phyloP scores from a whole-genome alignment of 1,140 invertebrate genomes.

The Polyergus mexicanus region DNA sequence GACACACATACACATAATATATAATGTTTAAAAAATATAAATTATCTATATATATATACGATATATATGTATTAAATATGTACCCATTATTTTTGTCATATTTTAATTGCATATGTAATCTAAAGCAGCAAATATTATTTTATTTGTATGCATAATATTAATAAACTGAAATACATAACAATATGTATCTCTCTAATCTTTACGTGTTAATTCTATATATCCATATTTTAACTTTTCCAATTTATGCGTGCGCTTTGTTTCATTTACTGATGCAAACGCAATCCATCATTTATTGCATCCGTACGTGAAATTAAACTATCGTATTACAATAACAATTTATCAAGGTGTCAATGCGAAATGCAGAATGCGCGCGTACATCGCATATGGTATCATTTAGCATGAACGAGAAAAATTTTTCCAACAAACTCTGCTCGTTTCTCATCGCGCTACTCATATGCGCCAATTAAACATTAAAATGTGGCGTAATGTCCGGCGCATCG shows the following conservation, averaged over 20 bases:
- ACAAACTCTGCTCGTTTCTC: neutral
- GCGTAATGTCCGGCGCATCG: slow-evolving; percentile 30
- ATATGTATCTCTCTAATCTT: slow-evolving; percentile 2
- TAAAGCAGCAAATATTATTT: too few species aligned
- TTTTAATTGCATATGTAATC: too few species aligned
- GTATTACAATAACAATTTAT: slow-evolving; percentile 55
- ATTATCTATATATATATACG: too few species aligned
- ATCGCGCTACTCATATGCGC: neutral
- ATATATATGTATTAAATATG: too few species aligned
- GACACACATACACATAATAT: too few species aligned
- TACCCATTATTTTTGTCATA: too few species aligned
- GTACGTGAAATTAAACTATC: slow-evolving; percentile 30
- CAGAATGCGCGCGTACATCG: neutral
- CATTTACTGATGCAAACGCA: neutral
- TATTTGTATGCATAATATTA: too few species aligned
- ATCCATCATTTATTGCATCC: slow-evolving; percentile 29
- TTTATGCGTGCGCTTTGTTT: neutral
- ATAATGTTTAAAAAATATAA: too few species aligned
- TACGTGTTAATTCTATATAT: neutral
- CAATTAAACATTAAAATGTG: slow-evolving; percentile 62
- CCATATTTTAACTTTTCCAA: neutral
- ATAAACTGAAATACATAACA: neutral
- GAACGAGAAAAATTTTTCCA: slow-evolving; percentile 23
- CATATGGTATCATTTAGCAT: neutral
- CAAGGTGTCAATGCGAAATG: slow-evolving; percentile 37